Evolutionary conservation across 2,797 vertebrate species (phyloP).

Genomic region (Taenioides sp.): DNA sequence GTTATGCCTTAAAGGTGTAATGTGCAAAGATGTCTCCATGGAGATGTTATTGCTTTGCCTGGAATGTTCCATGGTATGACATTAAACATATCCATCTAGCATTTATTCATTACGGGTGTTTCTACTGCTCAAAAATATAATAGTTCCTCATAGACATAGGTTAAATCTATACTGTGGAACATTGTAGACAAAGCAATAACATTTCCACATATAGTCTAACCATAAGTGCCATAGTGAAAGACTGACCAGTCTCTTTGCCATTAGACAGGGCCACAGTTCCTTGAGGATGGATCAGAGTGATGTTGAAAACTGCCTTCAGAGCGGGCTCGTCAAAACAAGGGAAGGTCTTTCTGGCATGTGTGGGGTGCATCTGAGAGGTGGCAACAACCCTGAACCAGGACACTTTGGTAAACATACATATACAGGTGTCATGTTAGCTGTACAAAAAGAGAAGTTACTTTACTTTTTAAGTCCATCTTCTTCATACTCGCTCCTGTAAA

Average conservation of each 20-base stretch:
- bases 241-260: slow-evolving; percentile 73
- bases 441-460: slow-evolving; percentile 8
- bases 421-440: not conserved
- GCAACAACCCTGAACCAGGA: slow-evolving; percentile 80
- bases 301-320: slow-evolving; percentile 85
- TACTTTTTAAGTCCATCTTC: slow-evolving; percentile 75
- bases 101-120: no score
- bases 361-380: slow-evolving; percentile 89
- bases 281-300: slow-evolving; percentile 77
- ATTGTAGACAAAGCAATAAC: no score
- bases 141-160: no score
- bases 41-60: no score
- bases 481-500: slow-evolving; percentile 90
- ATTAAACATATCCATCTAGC: no score
- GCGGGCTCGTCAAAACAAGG: slow-evolving; percentile 91
- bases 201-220: no score
- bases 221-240: slow-evolving; percentile 1
- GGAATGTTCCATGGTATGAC: no score
- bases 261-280: slow-evolving; percentile 80
- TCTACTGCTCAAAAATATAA: no score
- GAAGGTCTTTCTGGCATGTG: slow-evolving; percentile 88
- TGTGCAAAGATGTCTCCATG: no score
- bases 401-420: not conserved
- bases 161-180: no score
- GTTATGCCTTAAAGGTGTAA: no score